These are phyloP conservation scores for Xiphorhynchus erythropygius DNA, from an alignment of 2,797 vertebrate species.

Conservation along the genomic window DNA sequence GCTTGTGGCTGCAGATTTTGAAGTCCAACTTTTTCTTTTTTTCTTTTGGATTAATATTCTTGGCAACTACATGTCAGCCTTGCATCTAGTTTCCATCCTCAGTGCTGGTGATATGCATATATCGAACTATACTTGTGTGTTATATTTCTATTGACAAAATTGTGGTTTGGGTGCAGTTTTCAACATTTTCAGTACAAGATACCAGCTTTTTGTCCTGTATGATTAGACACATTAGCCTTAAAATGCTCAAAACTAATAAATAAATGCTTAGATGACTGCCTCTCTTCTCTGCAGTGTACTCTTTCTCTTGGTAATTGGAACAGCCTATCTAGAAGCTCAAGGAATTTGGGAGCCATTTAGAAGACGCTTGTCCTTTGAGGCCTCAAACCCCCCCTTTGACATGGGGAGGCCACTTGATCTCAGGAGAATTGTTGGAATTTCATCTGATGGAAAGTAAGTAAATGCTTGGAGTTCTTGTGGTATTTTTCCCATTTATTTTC, in stretches of 20 bases:
- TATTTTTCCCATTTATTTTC: not conserved
- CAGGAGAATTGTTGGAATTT: constrained; percentile 96
- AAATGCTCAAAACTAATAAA: not conserved
- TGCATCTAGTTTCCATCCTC: not conserved
- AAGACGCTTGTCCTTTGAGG: constrained; percentile 90
- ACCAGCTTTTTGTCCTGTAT: not conserved
- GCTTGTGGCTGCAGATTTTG: not conserved
- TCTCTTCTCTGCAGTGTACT: constrained; percentile 82
- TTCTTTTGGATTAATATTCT: not conserved
- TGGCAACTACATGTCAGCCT: not conserved
- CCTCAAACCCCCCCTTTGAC: constrained; percentile 89
- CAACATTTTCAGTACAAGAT: not conserved
- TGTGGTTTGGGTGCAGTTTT: not conserved
- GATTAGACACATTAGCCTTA: not conserved
- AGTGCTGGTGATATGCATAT: not conserved
- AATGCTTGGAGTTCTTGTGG: not conserved
- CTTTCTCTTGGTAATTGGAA: constrained; percentile 94
- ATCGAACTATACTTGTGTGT: not conserved
- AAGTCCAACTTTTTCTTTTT: not conserved
- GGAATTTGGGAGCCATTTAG: constrained; percentile 98
- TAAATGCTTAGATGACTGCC: not conserved
- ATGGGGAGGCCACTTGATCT: constrained; percentile 95
- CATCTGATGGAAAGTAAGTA: constrained; percentile 92
- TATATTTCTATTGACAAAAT: not conserved
- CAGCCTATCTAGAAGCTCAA: constrained; percentile 96